Evolutionary conservation across 2,888 invertebrate species (phyloP), one percentile per base, ranked within the genome.

Genomic region (Labia minor): DNA sequence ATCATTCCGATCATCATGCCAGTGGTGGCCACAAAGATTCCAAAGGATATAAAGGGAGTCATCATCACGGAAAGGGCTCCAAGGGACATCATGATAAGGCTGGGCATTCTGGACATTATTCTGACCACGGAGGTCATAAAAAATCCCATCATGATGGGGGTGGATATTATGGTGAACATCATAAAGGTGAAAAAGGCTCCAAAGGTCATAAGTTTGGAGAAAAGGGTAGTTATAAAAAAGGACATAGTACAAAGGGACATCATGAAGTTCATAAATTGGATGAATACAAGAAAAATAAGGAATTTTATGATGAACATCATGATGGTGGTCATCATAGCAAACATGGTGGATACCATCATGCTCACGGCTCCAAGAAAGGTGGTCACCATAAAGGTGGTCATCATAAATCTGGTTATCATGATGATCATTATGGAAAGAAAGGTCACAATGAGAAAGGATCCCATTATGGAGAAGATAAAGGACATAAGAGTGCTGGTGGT

Each of bases 241-340:
- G 92, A 0, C 91, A 92, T 78, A 87, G 87, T 70, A 92, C 90
- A 71, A 89, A 92, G 77, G 91, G 92, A 67, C 89, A 90, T 71
- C 92, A 92, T 75, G 88, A 90, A 76, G 83, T 91, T 6, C 90
- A 92, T 78, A 92, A 92, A 74, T 78, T 89, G 69, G 90, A 92
- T 76, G 92, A 92, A 77, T 90, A 85, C 78, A 89, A 90, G 76
- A 92, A 92, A 77, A 88, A 91, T 74, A 91, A 92, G 75, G 86
- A 90, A 74, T 91, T 89, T 84, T 90, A 86, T 77, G 91, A 92
- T 72, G 91, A 91, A 77, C 87, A 90, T 73, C 90, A 91, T 72
- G 89, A 89, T 73, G 86, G 86, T 62, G 90, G 87, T 0, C 88
- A 88, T 72, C 89, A 90, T 76, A 88, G 89, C 75, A 89, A 90